A percentile compares a stretch with the other conserved stretches of the same genome.
phyloP scores from a whole-genome alignment of 2,888 invertebrate species.

The Tinea semifulvella region DNA sequence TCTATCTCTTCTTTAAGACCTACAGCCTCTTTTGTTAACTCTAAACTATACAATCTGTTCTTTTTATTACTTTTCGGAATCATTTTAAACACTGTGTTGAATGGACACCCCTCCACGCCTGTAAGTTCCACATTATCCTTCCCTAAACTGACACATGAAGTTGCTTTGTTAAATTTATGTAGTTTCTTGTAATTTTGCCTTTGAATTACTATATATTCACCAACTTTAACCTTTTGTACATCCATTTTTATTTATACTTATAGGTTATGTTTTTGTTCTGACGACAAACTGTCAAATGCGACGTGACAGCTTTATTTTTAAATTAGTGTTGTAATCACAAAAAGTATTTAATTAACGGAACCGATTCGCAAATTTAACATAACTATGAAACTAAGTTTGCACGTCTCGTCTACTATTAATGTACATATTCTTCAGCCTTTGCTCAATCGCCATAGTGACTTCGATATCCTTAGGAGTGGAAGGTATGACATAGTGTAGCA shows the following conservation, averaged over 20 bases:
- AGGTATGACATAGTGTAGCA: constrained; percentile 15
- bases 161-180: constrained; percentile 73
- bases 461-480: constrained; percentile 14
- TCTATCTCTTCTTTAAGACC: constrained; percentile 69
- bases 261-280: background rate
- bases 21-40: constrained; percentile 54
- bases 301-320: too few species aligned
- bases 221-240: constrained; percentile 62
- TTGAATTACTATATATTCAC: constrained; percentile 80
- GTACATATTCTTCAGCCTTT: constrained; percentile 13
- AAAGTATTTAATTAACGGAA: too few species aligned
- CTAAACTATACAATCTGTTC: constrained; percentile 63
- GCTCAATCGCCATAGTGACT: constrained; percentile 17
- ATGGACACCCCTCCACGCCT: constrained; percentile 73
- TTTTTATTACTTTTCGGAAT: constrained; percentile 65
- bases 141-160: constrained; percentile 71
- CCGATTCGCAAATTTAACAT: too few species aligned
- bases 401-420: background rate
- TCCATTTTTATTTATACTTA: constrained; percentile 1
- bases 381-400: too few species aligned
- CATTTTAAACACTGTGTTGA: constrained; percentile 81
- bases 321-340: too few species aligned
- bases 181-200: constrained; percentile 81
- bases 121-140: constrained; percentile 75
- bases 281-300: background rate